Base-by-base conservation (phyloP, 2,888 invertebrate genomes). In the Ischnura elegans region DNA sequence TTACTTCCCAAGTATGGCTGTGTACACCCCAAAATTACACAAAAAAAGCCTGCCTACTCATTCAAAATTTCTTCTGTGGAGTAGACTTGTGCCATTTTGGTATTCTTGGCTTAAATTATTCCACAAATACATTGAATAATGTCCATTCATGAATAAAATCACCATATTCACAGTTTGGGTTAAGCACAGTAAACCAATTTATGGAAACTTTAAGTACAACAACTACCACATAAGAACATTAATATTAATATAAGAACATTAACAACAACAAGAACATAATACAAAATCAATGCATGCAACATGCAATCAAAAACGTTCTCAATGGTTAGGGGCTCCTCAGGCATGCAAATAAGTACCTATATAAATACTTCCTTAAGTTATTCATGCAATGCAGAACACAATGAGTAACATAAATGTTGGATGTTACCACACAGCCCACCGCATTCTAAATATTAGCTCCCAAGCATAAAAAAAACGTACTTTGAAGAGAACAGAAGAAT, bases 281-380 rank as follows among this genome's bases (percentile, higher is more conserved):
- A n/a, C n/a, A n/a, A n/a, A n/a, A n/a, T n/a, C n/a, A n/a, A n/a
- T 45, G 25, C 45, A 43, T 61, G 61, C 90, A 90, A 43, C 90
- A 90, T 61, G 61, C 42, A 87, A 42, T 21, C 36, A 76, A 55
- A 42, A 61, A 13, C 43, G 43, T 66, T 61, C 36, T 13, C 45
- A 43, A 61, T 61, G 90, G 90, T 90, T 90, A 90, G 90, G 90
- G 90, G 90, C 90, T 90, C 90, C 90, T 90, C 55, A 61, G n/a
- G 25, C 90, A 90, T 90, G 90, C 90, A 43, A 43, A 55, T 66
- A 90, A 10, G 6, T 21, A 43, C 21, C 45, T 19, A 43, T n/a
- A 55, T 66, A 90, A 10, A 2, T 21, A 43, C 21, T 66, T 19
- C 61, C 43, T 61, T 29, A 66, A 66, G 19, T 90, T 51, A 42